Evolutionary conservation across 2,113 vertebrate genomes (phyloP), one percentile per base, ranked within the genome.

Genomic region (Ellobius talpinus): DNA sequence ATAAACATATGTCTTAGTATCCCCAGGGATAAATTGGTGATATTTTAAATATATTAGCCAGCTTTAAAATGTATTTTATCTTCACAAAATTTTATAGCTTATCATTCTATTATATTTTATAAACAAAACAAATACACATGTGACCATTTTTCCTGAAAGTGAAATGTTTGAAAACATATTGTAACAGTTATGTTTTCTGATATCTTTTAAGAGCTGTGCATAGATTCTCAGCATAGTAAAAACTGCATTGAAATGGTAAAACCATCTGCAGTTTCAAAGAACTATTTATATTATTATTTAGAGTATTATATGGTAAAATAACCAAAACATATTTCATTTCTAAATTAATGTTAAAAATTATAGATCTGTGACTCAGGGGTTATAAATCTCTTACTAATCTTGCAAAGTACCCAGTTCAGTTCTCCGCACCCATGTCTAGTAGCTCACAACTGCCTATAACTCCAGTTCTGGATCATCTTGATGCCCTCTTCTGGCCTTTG

Each of bases 31-130:
- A 78, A 7, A 8, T 65, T 84, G 1, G 16, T 31, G 24, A 82
- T 90, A 89, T 72, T 95, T 95, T 68, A 82, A 87, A 1, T 36
- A 68, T 77, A 29, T 90, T 70, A 33, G 50, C 33, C 2, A 42
- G 68, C 21, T 88, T 91, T 47, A 68, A 85, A 95, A 31, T 92
- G 21, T 33, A 77, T 55, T 86, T 93, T 52, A 76, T 85, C 61
- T 79, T 89, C 70, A 89, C 19, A 95, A 89, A 85, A 85, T 17
- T 85, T 85, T 16, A 85, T 63, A 85, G 7, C 4, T 42, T 45
- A 45, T 42, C 3, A 65, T 65, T 42, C 63, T 65, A 12, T 65
- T 42, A 45, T 10, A 42, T 63, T 63, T 85, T 42, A 45, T 45
- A 65, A 45, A 31, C 7, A 29, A 58, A 1, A 45, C 42, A 63